These are phyloP conservation scores for Megalops atlanticus DNA, from an alignment of 2,113 vertebrate genomes.

Conservation along the genomic window DNA sequence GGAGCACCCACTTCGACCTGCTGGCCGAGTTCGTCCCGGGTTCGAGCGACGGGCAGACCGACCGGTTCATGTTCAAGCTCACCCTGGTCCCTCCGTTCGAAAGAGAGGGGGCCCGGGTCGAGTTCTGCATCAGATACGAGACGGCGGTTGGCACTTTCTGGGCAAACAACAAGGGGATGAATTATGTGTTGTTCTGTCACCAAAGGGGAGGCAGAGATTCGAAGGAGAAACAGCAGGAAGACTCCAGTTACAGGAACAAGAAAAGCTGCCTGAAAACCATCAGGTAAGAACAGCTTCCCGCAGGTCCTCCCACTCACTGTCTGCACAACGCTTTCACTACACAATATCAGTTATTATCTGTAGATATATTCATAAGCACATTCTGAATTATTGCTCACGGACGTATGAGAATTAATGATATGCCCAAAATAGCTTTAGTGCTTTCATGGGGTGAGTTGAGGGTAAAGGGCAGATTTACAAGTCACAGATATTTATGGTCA, in stretches of 20 bases:
- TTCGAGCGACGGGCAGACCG: constrained; percentile 76
- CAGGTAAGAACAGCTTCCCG: constrained; percentile 71
- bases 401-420: background rate
- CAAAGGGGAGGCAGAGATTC: constrained; percentile 63
- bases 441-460: too few species aligned
- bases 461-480: too few species aligned
- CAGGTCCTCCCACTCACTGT: constrained; percentile 61
- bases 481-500: too few species aligned
- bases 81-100: constrained; percentile 82
- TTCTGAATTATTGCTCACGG: background rate
- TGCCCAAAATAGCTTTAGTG: too few species aligned
- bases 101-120: constrained; percentile 76
- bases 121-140: constrained; percentile 94
- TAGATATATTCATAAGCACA: too few species aligned
- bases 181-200: constrained; percentile 84
- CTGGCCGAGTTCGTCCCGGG: constrained; percentile 85
- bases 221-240: constrained; percentile 62
- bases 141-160: constrained; percentile 87
- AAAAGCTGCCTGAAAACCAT: constrained; percentile 89
- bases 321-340: background rate
- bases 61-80: constrained; percentile 89
- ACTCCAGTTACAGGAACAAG: constrained; percentile 64
- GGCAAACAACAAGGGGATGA: constrained; percentile 85
- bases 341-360: too few species aligned
- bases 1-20: constrained; percentile 89